Conservation (phyloP, 2,888 invertebrate species). For the Epirrhoe tristata region DNA sequence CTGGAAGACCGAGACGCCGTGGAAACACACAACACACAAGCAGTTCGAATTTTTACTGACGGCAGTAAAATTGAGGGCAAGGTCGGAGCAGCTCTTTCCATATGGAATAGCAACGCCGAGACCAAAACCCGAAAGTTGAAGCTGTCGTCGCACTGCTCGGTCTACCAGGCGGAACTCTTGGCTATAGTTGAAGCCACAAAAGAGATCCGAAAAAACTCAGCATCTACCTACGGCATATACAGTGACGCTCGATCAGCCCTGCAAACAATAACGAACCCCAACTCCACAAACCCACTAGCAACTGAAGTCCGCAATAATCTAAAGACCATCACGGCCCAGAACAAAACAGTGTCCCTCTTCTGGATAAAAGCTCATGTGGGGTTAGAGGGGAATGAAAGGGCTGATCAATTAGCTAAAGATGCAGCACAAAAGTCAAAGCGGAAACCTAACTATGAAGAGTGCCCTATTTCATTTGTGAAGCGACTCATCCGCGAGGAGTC, state of each 20-base stretch:
- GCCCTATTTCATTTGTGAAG: no score
- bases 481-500: no score
- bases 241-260: no score
- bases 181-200: constrained; percentile 5
- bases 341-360: no score
- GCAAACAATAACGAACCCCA: not conserved
- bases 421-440: no score
- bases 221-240: not conserved
- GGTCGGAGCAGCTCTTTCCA: not conserved
- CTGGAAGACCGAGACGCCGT: constrained; percentile 7
- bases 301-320: not conserved
- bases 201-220: not conserved
- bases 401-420: constrained; percentile 4
- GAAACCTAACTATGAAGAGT: no score
- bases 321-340: not conserved
- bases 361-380: no score
- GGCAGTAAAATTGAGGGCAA: constrained; percentile 14
- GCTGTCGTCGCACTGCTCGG: no score
- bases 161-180: constrained; percentile 17
- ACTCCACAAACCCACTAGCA: constrained; percentile 6
- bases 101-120: not conserved
- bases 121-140: no score
- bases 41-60: constrained; percentile 6
- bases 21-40: not conserved
- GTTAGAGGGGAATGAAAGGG: constrained; percentile 1